These are phyloP conservation scores for Stegastes partitus DNA, from an alignment of 2,113 vertebrate genomes.

Conservation along the genomic window DNA sequence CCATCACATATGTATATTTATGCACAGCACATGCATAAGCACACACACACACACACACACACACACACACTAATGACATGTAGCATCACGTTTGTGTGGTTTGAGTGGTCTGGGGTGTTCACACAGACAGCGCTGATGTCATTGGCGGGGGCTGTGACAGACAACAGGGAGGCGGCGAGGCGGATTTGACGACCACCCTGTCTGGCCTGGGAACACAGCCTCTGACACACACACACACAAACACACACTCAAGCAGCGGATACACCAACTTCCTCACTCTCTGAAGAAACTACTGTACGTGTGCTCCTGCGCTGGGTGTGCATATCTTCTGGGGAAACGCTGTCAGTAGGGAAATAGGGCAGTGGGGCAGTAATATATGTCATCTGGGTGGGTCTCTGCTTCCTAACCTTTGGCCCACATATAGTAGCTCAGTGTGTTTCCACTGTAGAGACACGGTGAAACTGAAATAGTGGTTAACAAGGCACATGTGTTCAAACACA, in stretches of 20 bases:
- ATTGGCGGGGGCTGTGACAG: constrained; percentile 8
- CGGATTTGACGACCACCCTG: constrained; percentile 28
- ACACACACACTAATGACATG: not conserved
- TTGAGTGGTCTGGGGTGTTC: constrained; percentile 1
- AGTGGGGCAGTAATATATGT: constrained; percentile 59
- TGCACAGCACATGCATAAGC: constrained; percentile 25
- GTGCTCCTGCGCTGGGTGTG: constrained; percentile 23
- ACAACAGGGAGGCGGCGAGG: constrained; percentile 24
- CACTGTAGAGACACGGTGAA: constrained; percentile 48
- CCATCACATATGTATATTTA: constrained; percentile 20
- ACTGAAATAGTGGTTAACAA: constrained; percentile 61
- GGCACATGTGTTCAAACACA: constrained; percentile 67
- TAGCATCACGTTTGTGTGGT: constrained; percentile 1
- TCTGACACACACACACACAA: not conserved
- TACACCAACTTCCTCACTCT: not conserved
- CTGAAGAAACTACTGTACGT: constrained; percentile 1
- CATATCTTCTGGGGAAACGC: not conserved
- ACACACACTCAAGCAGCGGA: not conserved
- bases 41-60: not conserved
- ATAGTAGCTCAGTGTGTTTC: constrained; percentile 55
- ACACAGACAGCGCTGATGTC: constrained; percentile 39
- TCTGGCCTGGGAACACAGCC: not conserved
- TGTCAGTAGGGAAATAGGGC: constrained; percentile 43
- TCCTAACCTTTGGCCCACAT: constrained; percentile 73
- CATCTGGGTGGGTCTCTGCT: constrained; percentile 53